phyloP scores from a whole-genome alignment of 2,113 vertebrate species.

The Nannospalax galili region DNA sequence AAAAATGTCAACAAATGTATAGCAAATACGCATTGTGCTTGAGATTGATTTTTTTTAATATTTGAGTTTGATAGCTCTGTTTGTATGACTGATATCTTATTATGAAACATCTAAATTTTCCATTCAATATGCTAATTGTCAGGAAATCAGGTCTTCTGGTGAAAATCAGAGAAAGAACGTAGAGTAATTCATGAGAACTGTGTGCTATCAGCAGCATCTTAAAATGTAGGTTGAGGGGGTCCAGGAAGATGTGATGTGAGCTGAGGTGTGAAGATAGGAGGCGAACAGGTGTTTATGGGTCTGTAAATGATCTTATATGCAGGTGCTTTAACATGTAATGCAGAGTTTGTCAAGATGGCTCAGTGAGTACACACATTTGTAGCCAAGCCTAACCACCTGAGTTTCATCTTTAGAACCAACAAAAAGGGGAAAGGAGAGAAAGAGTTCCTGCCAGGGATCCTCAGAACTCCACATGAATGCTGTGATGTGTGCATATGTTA shows the following conservation, averaged over 20 bases:
- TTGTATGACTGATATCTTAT: background rate
- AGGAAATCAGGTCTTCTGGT: background rate
- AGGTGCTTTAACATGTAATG: background rate
- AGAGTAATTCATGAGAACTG: background rate
- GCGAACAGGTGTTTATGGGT: fast-evolving
- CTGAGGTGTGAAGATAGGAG: background rate
- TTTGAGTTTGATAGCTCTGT: background rate
- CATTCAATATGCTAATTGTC: background rate
- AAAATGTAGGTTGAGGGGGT: background rate
- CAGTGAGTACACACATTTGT: background rate
- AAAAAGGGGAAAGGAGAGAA: background rate
- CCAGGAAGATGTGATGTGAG: background rate
- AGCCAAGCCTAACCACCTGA: background rate
- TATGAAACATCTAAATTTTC: background rate
- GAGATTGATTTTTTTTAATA: background rate
- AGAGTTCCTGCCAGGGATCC: background rate
- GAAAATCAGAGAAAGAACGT: background rate
- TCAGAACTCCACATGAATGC: too few species aligned
- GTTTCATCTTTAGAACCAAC: background rate
- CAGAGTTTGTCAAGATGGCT: background rate
- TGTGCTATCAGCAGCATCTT: background rate
- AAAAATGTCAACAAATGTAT: background rate
- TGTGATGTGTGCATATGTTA: background rate
- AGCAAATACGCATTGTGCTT: background rate
- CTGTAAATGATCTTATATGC: fast-evolving